A percentile compares a stretch with the other conserved stretches of the same genome.
Conservation (phyloP, 2,113 vertebrate genomes). For the Apistogramma diplotaenia region DNA sequence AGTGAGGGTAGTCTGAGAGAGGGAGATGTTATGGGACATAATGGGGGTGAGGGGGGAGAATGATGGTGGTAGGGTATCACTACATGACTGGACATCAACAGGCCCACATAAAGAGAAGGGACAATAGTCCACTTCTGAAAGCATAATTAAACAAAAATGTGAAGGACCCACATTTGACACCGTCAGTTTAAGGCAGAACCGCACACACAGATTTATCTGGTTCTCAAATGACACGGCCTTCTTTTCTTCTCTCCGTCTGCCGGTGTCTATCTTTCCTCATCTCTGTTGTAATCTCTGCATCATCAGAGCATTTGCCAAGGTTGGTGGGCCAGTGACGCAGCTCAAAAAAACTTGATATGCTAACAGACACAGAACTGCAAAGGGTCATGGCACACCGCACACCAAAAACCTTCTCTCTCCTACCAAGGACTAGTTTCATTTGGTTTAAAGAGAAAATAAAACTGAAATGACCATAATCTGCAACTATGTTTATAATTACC, state of each 20-base stretch:
- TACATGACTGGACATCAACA: slow-evolving; percentile 15
- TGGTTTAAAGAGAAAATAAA: not conserved
- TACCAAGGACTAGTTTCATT: not conserved
- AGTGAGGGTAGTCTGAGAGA: not conserved
- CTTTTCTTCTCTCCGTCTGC: not conserved
- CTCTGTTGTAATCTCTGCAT: slow-evolving; percentile 49
- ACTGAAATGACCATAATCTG: not conserved
- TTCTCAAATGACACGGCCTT: slow-evolving; percentile 33
- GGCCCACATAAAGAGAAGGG: not conserved
- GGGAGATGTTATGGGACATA: slow-evolving; percentile 23
- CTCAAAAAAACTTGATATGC: slow-evolving; percentile 42
- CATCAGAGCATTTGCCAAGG: slow-evolving; percentile 22
- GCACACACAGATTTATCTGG: not conserved
- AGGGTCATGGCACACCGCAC: not conserved
- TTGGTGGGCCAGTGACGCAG: slow-evolving; percentile 43
- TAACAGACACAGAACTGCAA: slow-evolving; percentile 8
- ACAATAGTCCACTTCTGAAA: slow-evolving; percentile 3
- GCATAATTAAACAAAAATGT: slow-evolving; percentile 51
- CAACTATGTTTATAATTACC: not conserved
- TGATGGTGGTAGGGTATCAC: not conserved
- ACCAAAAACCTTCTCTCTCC: not conserved
- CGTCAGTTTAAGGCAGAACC: not conserved
- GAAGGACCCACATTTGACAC: slow-evolving; percentile 15
- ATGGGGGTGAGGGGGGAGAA: not conserved
- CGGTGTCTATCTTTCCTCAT: slow-evolving; percentile 31